Evolutionary conservation across 2,113 vertebrate species (phyloP).

Genomic region (Piaya cayana): DNA sequence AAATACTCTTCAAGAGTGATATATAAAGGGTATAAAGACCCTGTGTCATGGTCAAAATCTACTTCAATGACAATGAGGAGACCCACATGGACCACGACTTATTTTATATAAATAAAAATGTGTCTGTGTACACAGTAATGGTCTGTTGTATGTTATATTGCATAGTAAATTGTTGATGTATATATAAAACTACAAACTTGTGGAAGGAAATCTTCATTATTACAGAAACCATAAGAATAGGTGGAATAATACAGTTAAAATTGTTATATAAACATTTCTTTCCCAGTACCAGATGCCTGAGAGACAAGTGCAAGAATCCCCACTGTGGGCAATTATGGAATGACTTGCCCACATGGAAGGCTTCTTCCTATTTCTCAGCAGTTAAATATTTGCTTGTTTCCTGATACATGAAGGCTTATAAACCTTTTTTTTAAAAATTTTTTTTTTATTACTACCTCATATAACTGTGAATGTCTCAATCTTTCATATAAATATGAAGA

Average conservation of each 20-base stretch:
- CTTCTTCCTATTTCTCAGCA: not conserved
- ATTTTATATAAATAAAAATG: not conserved
- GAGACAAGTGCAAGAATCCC: not conserved
- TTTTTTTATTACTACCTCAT: not conserved
- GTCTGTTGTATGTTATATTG: not conserved
- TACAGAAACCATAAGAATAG: not conserved
- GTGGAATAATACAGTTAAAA: not conserved
- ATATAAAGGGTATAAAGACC: not conserved
- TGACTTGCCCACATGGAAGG: not conserved
- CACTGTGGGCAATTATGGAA: slow-evolving; percentile 4
- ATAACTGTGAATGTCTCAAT: not conserved
- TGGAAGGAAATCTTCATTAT: not conserved
- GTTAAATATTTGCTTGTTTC: not conserved
- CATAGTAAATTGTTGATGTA: not conserved
- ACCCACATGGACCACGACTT: fast-evolving
- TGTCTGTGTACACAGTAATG: not conserved
- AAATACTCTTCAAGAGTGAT: not conserved
- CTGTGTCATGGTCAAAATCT: not conserved
- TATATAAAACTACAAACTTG: not conserved
- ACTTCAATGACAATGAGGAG: not conserved
- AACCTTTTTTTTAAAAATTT: not conserved
- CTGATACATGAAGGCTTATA: not conserved
- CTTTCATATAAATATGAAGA: not conserved
- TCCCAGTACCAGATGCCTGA: not conserved
- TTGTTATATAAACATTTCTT: fast-evolving